These are phyloP conservation scores for Chrysogorgia sp. DNA, from an alignment of 92 coral and sea anemone genomes.

Conservation along the genomic window DNA sequence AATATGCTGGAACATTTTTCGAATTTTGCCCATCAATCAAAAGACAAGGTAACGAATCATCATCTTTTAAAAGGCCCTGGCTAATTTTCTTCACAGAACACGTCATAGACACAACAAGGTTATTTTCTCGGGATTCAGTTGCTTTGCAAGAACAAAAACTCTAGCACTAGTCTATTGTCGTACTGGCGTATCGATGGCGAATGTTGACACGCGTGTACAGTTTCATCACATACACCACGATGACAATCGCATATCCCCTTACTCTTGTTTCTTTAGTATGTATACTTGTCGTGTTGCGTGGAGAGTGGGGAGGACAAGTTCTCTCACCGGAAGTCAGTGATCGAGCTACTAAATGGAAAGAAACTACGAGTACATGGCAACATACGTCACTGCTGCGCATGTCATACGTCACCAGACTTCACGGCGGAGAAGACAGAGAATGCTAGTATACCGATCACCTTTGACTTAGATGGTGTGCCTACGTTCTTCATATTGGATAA, in stretches of 20 bases:
- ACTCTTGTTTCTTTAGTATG: conserved; percentile 47
- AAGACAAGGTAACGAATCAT: conserved; percentile 58
- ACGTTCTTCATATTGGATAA: conserved; percentile 70
- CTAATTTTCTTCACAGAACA: background rate
- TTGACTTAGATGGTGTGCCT: conserved; percentile 89
- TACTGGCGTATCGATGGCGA: too few species aligned
- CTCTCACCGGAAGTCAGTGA: conserved; percentile 75
- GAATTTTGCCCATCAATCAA: conserved; percentile 61
- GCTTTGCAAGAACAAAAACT: background rate
- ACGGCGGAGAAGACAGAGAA: conserved; percentile 58
- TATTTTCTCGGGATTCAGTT: too few species aligned
- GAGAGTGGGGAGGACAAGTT: conserved; percentile 68
- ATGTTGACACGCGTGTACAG: too few species aligned
- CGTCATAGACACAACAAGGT: background rate
- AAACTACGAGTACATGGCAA: conserved; percentile 51
- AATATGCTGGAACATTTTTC: conserved; percentile 70
- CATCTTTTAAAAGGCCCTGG: background rate
- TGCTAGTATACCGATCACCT: conserved; percentile 46
- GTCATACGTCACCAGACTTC: conserved; percentile 70
- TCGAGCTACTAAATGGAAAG: conserved; percentile 55
- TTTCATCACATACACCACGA: too few species aligned
- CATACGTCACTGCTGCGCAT: conserved; percentile 81
- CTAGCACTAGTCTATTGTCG: background rate
- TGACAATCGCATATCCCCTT: background rate
- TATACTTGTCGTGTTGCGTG: conserved; percentile 82